Conservation (phyloP, 2,113 vertebrate species). For the Upupa epops region DNA sequence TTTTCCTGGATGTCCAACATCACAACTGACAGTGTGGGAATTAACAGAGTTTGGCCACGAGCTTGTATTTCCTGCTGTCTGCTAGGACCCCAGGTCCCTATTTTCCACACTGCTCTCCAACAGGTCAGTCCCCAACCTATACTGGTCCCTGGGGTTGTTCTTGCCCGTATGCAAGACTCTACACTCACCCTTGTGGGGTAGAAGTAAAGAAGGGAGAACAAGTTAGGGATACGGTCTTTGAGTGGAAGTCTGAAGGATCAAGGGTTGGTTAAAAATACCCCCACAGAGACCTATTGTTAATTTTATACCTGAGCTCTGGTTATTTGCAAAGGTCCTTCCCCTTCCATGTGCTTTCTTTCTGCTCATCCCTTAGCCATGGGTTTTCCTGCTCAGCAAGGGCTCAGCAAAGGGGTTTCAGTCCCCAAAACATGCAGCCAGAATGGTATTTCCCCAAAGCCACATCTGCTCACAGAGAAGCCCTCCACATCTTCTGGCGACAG, state of each 20-base stretch:
- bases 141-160: too few species aligned
- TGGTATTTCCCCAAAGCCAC: not conserved
- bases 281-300: accelerated
- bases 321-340: not conserved
- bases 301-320: not conserved
- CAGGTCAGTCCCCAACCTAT: too few species aligned
- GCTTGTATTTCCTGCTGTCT: not conserved
- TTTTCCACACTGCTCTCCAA: too few species aligned
- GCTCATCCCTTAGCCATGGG: not conserved
- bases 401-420: not conserved
- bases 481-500: not conserved
- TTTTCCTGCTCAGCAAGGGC: not conserved
- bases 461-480: not conserved
- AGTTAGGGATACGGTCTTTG: not conserved
- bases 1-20: not conserved
- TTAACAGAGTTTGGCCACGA: accelerated
- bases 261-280: not conserved
- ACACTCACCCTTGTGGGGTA: not conserved
- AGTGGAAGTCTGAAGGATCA: not conserved
- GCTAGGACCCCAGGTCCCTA: too few species aligned
- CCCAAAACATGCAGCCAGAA: not conserved
- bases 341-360: not conserved
- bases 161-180: too few species aligned
- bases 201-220: not conserved
- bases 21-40: not conserved